Base-by-base conservation (phyloP, 2,113 vertebrate species). In the Rhegmatorhina hoffmannsi region DNA sequence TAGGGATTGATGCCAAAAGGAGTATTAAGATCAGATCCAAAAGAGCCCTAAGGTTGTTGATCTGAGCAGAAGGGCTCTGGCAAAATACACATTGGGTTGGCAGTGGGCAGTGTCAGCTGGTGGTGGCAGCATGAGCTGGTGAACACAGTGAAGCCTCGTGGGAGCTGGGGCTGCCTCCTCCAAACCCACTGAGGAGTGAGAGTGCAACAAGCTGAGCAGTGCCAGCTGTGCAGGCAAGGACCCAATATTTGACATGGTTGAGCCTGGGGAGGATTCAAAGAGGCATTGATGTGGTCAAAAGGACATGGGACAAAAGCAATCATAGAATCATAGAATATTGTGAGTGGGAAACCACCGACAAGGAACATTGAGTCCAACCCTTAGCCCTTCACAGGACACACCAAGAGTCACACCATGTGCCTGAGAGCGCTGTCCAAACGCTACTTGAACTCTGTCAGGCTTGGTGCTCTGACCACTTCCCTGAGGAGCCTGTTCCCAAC, bases 381-480 rank as follows among this genome's bases (percentile, higher is more conserved):
- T 26, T 70, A 18, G 4, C 2, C 56, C 34, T 36, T 17, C 34
- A 63, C 8, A 49, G 72, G 10, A 49, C 28, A 2, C 7, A 3
- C 21, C 17, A 47, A 31, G 38, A 55, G 1, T 76, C 63, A 63
- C 20, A 49, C 14, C 31, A 3, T 15, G 17, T 62, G 11, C 20
- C 26, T 1, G 2, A 70, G 17, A 63, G 14, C 1, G 2, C 24
- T 84, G 31, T 69, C 21, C 34, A 36, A 90, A 77, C 0, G 0
- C 17, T 43, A 7, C 11, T 28, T 33, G 31, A 77, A 9, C 21
- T 63, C 40, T 34, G 26, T 28, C 49, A 43, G 56, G 26, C 10
- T 40, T 52, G 47, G 4, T 3, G 17, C 72, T 63, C 21, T 36
- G 72, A 33, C 5, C 34, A 19, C 10, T 44, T 1, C 34, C 17